Evolutionary conservation across 2,888 invertebrate genomes (phyloP).

Genomic region (Pomacea canaliculata): DNA sequence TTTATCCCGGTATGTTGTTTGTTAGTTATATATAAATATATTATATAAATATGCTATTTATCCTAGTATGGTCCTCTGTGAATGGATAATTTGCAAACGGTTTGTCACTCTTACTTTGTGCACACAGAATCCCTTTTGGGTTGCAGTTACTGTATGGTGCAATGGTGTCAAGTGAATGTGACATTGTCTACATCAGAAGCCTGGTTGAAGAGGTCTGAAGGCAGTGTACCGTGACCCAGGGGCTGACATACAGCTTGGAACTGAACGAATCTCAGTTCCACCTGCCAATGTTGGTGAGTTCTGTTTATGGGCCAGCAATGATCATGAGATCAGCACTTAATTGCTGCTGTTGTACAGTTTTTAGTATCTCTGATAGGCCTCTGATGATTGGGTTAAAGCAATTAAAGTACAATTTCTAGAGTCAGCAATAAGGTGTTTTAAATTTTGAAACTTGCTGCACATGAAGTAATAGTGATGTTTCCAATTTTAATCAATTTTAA

Average conservation of each 20-base stretch:
- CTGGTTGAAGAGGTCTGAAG: conserved; percentile 50
- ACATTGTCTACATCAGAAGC: conserved; percentile 54
- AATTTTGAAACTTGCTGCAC: neutral
- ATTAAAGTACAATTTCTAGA: neutral
- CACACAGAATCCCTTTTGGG: neutral
- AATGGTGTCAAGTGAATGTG: conserved; percentile 51
- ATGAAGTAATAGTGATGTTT: neutral
- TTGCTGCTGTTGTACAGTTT: conserved; percentile 4
- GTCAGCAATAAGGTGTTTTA: neutral
- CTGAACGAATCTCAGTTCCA: conserved; percentile 57
- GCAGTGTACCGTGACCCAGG: conserved; percentile 50
- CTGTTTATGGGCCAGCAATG: too few relatives aligned
- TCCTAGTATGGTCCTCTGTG: too few relatives aligned
- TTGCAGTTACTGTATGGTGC: conserved; percentile 55
- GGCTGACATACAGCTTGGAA: conserved; percentile 52
- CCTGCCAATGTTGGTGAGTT: conserved; percentile 63
- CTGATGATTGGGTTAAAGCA: too few relatives aligned
- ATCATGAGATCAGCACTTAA: too few relatives aligned
- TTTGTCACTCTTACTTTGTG: too few relatives aligned
- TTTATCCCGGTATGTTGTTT: too few relatives aligned
- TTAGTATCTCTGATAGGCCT: neutral
- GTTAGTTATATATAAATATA: too few relatives aligned
- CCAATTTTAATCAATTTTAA: too few relatives aligned
- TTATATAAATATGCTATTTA: too few relatives aligned
- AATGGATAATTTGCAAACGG: too few relatives aligned